phyloP scores from a whole-genome alignment of 2,888 invertebrate species.

The Pammene aurita region DNA sequence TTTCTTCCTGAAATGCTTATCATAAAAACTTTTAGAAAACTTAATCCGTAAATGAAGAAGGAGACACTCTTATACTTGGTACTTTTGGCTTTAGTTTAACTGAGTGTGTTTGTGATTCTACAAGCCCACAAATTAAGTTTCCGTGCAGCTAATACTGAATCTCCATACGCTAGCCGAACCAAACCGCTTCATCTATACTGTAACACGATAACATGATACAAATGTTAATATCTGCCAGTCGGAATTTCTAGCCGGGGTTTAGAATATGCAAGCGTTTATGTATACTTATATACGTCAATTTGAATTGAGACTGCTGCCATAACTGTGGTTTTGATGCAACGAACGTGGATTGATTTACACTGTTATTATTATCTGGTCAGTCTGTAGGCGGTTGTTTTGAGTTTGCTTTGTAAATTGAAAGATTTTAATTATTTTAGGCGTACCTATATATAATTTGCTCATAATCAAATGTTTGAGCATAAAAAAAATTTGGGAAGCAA shows the following conservation, averaged over 20 bases:
- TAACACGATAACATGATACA: conserved; percentile 20
- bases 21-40: too few relatives aligned
- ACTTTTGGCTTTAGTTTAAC: too few relatives aligned
- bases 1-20: too few relatives aligned
- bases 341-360: conserved; percentile 54
- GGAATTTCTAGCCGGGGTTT: conserved; percentile 34
- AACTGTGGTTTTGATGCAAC: conserved; percentile 49
- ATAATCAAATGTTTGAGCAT: too few relatives aligned
- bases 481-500: too few relatives aligned
- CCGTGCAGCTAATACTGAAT: conserved; percentile 1
- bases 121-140: conserved; percentile 10
- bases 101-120: not conserved
- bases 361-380: conserved; percentile 52
- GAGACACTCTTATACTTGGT: too few relatives aligned
- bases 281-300: not conserved
- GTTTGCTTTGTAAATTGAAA: not conserved
- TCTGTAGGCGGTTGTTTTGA: conserved; percentile 13
- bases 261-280: conserved; percentile 33
- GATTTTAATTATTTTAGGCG: not conserved
- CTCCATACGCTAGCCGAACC: not conserved
- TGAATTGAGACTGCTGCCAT: conserved; percentile 30
- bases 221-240: conserved; percentile 37
- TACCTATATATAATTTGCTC: not conserved
- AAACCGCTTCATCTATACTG: conserved; percentile 29
- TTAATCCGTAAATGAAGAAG: too few relatives aligned